Percentiles rank a stretch among this genome's conserved stretches.
Evolutionary conservation across 1,140 invertebrate genomes (phyloP).

Genomic region (Drosophila aff.): DNA sequence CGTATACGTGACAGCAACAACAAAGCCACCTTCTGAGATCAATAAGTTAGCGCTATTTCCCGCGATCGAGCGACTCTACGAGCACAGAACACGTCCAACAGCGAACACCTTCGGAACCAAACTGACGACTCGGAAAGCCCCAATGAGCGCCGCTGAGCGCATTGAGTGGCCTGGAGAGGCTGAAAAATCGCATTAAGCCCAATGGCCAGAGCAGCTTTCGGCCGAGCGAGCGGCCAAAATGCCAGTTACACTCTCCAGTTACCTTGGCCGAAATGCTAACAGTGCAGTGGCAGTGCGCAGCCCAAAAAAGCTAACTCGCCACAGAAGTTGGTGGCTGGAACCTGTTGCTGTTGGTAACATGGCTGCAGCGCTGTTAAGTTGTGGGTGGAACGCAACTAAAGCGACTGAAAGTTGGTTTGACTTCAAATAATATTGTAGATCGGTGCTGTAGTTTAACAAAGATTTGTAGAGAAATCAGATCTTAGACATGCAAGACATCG

Average conservation of each 20-base stretch:
- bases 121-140: constrained; percentile 10
- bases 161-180: constrained; percentile 56
- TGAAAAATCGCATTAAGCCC: constrained; percentile 12
- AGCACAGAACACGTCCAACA: constrained; percentile 64
- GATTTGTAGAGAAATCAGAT: too few species aligned
- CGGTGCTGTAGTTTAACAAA: too few species aligned
- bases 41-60: constrained; percentile 51
- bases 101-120: constrained; percentile 67
- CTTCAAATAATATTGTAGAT: neutral
- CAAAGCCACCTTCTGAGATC: constrained; percentile 80
- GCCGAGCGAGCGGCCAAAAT: constrained; percentile 18
- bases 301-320: constrained; percentile 4
- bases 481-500: too few species aligned
- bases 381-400: neutral
- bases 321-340: constrained; percentile 25
- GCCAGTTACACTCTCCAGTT: constrained; percentile 33
- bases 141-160: constrained; percentile 38
- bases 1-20: constrained; percentile 55
- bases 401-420: neutral
- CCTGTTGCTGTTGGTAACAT: constrained; percentile 53
- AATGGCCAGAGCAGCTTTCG: constrained; percentile 18
- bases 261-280: constrained; percentile 72
- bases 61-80: constrained; percentile 39
- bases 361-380: neutral
- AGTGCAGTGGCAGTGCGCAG: constrained; percentile 16